Percentiles rank a stretch among this genome's conserved stretches.
Conservation (phyloP, 2,113 vertebrate species). For the Ondatra zibethicus region DNA sequence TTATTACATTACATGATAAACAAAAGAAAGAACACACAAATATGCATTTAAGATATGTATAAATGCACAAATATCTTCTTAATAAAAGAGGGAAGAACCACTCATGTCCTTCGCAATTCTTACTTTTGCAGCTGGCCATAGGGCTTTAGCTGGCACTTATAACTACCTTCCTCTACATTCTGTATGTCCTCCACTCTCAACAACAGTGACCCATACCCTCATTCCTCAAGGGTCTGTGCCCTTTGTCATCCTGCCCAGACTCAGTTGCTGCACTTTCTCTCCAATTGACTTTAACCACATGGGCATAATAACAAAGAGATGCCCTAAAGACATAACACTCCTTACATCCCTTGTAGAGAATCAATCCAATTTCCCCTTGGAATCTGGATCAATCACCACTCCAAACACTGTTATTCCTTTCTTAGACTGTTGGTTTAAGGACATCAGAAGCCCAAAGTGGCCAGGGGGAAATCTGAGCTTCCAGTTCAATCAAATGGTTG, state of each 20-base stretch:
- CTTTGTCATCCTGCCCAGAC: background rate
- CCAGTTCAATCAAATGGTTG: background rate
- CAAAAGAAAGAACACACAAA: background rate
- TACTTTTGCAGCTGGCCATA: background rate
- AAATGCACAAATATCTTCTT: background rate
- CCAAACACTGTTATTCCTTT: background rate
- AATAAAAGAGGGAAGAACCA: background rate
- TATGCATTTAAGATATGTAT: background rate
- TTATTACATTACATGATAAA: background rate
- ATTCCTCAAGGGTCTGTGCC: background rate
- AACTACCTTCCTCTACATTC: background rate
- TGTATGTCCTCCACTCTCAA: background rate
- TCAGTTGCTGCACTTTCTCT: background rate
- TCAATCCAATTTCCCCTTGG: background rate
- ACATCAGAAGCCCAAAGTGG: background rate
- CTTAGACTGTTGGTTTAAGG: background rate
- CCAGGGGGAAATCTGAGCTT: background rate
- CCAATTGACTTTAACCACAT: background rate
- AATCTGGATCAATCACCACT: background rate
- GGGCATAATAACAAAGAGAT: background rate
- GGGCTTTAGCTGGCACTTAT: background rate
- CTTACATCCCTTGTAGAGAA: background rate
- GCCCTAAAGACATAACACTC: background rate
- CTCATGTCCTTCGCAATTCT: background rate
- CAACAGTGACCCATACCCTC: background rate